Evolutionary conservation across 2,113 vertebrate species (phyloP).

Genomic region (Asarcornis scutulata): DNA sequence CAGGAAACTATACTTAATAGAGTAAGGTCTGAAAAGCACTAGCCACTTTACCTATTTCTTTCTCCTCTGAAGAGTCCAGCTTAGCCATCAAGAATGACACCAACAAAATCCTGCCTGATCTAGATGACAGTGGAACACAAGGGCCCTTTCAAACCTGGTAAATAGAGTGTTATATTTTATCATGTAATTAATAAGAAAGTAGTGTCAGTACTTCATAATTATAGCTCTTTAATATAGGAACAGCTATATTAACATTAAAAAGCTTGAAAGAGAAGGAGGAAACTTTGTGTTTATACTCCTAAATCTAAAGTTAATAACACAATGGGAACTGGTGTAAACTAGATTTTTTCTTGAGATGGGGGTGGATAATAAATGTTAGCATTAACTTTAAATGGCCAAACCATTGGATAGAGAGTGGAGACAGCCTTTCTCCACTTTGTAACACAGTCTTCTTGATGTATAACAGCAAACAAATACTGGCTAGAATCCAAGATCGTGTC

Average conservation of each 20-base stretch:
- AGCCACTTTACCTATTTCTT: not conserved
- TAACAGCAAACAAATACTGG: not conserved
- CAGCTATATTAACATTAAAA: not conserved
- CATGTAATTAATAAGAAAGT: not conserved
- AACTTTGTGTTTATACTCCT: not conserved
- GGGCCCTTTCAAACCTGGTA: not conserved
- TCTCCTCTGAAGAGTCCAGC: not conserved
- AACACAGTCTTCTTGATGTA: not conserved
- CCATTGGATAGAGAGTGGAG: not conserved
- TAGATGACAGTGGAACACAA: not conserved
- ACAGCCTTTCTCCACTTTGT: not conserved
- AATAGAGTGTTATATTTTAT: not conserved
- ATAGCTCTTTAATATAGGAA: not conserved
- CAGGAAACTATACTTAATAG: not conserved
- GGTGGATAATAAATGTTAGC: not conserved
- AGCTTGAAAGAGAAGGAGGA: not conserved
- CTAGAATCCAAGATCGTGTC: not conserved
- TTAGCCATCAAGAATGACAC: not conserved
- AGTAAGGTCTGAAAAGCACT: not conserved
- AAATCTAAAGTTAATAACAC: not conserved
- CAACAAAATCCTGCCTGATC: not conserved
- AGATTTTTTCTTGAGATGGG: rapidly evolving
- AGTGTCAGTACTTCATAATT: not conserved
- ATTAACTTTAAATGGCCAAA: not conserved
- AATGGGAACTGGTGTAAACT: not conserved